These are phyloP conservation scores for Eueremaeus valkanovi DNA, from an alignment of 2,888 invertebrate species.

Conservation along the genomic window DNA sequence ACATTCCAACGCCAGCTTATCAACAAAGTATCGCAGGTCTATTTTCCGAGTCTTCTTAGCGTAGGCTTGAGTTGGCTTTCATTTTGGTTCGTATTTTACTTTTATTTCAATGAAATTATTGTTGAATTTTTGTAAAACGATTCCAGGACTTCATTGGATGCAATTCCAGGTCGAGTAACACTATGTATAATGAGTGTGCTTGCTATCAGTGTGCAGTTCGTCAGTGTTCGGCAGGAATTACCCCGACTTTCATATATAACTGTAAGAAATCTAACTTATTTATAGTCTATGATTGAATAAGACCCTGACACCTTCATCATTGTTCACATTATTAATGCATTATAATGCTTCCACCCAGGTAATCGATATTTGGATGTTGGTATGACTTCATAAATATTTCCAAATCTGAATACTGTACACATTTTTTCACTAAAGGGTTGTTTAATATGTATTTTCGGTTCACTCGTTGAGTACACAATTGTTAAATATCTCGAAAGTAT, in stretches of 20 bases:
- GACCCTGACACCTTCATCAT: too few relatives aligned
- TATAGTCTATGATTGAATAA: background rate
- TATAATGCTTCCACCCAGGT: background rate
- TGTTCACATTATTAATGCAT: too few relatives aligned
- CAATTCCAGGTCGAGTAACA: background rate
- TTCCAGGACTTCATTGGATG: too few relatives aligned
- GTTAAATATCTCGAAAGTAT: background rate
- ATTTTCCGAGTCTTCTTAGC: background rate
- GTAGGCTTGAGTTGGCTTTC: background rate
- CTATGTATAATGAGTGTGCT: background rate
- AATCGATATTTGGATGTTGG: background rate
- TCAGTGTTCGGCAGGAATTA: background rate
- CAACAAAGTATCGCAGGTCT: background rate
- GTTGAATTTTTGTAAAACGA: background rate
- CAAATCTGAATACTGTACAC: background rate
- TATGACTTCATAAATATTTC: background rate
- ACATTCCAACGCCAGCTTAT: background rate
- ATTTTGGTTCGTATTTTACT: slow-evolving; percentile 3
- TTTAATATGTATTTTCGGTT: background rate
- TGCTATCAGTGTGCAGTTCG: background rate
- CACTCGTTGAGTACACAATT: background rate
- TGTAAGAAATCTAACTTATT: background rate
- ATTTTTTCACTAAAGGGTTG: too few relatives aligned
- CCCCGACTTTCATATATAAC: slow-evolving; percentile 4
- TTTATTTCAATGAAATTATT: background rate